These are phyloP conservation scores for Gasterosteus aculeatus DNA, from an alignment of 2,113 vertebrate genomes.

Conservation along the genomic window DNA sequence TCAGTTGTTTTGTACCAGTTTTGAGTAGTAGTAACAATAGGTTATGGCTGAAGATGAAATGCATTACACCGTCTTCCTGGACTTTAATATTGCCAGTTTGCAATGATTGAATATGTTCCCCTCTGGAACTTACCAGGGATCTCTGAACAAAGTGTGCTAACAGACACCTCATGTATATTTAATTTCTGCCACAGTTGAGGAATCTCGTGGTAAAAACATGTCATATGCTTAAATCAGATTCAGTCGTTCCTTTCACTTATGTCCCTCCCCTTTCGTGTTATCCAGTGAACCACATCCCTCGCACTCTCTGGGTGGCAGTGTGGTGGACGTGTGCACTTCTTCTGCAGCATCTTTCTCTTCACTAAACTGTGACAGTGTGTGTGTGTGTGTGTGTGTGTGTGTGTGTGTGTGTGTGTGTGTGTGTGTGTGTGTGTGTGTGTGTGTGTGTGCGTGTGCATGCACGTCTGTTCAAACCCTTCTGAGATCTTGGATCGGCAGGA, in stretches of 20 bases:
- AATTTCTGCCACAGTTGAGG: slow-evolving; percentile 18
- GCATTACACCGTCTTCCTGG: neutral
- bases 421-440: neutral
- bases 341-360: slow-evolving; percentile 26
- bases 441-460: neutral
- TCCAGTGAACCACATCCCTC: slow-evolving; percentile 10
- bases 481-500: neutral
- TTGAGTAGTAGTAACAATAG: neutral
- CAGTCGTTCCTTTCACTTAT: slow-evolving; percentile 1
- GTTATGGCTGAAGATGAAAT: neutral
- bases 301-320: neutral
- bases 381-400: neutral
- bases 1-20: neutral
- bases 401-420: neutral
- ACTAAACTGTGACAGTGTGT: neutral
- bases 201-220: neutral
- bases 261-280: slow-evolving; percentile 7
- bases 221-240: slow-evolving; percentile 32
- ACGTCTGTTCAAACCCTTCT: neutral
- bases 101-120: neutral
- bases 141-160: neutral
- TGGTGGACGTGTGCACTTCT: slow-evolving; percentile 19
- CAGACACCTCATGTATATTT: slow-evolving; percentile 32
- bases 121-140: neutral
- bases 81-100: neutral